phyloP scores from a whole-genome alignment of 2,113 vertebrate species.

The Sylvietta virens region DNA sequence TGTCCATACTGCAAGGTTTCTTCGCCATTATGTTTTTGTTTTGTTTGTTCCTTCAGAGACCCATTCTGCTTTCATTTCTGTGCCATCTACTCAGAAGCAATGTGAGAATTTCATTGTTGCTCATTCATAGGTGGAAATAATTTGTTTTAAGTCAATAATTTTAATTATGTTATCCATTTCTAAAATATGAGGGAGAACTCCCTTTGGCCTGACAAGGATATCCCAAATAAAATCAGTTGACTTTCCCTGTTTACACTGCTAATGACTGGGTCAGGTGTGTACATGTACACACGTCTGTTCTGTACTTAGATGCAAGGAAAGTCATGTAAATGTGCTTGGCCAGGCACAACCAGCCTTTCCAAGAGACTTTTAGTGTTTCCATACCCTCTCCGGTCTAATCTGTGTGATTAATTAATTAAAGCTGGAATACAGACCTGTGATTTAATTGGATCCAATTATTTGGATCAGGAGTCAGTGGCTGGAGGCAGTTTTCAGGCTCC shows the following conservation, averaged over 20 bases:
- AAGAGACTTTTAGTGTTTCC: background rate
- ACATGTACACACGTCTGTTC: background rate
- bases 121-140: background rate
- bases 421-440: background rate
- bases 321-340: background rate
- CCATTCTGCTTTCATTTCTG: background rate
- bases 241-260: background rate
- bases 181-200: background rate
- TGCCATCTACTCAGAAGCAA: background rate
- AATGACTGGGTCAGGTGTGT: background rate
- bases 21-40: background rate
- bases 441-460: background rate
- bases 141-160: background rate
- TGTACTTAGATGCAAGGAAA: background rate
- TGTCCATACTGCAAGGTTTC: background rate
- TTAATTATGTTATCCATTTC: background rate
- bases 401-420: background rate
- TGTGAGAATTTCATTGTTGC: background rate
- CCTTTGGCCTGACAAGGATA: background rate
- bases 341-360: background rate
- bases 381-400: background rate
- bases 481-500: background rate
- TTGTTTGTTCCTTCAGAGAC: background rate
- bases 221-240: background rate
- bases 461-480: background rate